Percentiles rank a stretch among this genome's conserved stretches.
Conservation (phyloP, 1,140 invertebrate species). For the Neocloeon triangulifer region DNA sequence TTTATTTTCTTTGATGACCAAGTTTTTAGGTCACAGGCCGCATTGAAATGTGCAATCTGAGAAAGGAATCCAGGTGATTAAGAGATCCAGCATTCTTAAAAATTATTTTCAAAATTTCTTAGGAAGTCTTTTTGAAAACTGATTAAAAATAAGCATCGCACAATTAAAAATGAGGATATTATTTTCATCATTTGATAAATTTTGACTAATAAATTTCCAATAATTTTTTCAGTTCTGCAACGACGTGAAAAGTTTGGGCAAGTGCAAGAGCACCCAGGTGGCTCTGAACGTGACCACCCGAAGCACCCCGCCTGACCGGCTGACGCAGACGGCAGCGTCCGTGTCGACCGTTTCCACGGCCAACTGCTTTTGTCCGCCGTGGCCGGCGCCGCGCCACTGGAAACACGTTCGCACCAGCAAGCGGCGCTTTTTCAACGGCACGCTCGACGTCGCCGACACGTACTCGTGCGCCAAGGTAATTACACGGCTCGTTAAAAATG, state of each 20-base stretch:
- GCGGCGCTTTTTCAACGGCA: slow-evolving; percentile 6
- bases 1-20: no score
- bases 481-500: no score
- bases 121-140: no score
- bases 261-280: slow-evolving; percentile 8
- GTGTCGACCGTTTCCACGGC: neutral
- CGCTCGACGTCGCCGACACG: slow-evolving; percentile 1
- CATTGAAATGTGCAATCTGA: no score
- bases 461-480: slow-evolving; percentile 10
- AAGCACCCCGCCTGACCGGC: slow-evolving; percentile 13
- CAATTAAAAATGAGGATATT: no score
- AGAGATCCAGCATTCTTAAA: no score
- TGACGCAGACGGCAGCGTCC: slow-evolving; percentile 5
- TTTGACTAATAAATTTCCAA: neutral
- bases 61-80: no score
- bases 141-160: no score
- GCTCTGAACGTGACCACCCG: slow-evolving; percentile 10
- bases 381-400: no score
- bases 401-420: no score
- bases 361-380: slow-evolving; percentile 1
- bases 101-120: no score
- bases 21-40: no score
- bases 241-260: slow-evolving; percentile 5
- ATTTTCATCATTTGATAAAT: slow-evolving; percentile 8
- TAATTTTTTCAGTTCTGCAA: slow-evolving; percentile 16